Percentiles rank a stretch among this genome's conserved stretches.
Evolutionary conservation across 2,888 invertebrate genomes (phyloP).

Genomic region (Orgyia antiqua): DNA sequence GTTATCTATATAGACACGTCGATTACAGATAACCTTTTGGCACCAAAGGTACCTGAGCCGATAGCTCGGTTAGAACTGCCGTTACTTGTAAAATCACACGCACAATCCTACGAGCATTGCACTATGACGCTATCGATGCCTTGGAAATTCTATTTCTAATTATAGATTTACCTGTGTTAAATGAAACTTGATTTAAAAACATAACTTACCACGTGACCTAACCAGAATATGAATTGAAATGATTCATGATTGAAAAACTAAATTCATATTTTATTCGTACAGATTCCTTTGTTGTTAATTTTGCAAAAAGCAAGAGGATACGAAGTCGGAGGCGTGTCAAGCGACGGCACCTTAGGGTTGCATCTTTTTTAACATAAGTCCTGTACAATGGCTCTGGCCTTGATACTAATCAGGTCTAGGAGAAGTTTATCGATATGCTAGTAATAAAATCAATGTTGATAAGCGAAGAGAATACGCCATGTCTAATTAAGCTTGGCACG

Average conservation of each 20-base stretch:
- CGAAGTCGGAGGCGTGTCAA: constrained; percentile 63
- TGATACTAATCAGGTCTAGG: too few relatives aligned
- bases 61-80: constrained; percentile 64
- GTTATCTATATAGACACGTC: constrained; percentile 43
- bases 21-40: constrained; percentile 66
- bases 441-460: too few relatives aligned
- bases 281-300: constrained; percentile 59
- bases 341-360: constrained; percentile 42
- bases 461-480: too few relatives aligned
- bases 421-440: too few relatives aligned
- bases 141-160: constrained; percentile 29
- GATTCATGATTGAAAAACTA: constrained; percentile 26
- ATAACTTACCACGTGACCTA: too few relatives aligned
- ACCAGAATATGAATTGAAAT: too few relatives aligned
- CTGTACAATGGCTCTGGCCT: too few relatives aligned
- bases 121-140: constrained; percentile 30
- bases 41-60: constrained; percentile 49
- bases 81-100: constrained; percentile 64
- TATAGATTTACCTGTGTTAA: constrained; percentile 20
- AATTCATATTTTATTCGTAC: constrained; percentile 44
- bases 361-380: constrained; percentile 9
- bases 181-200: constrained; percentile 25
- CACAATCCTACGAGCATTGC: constrained; percentile 52
- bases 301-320: constrained; percentile 66
- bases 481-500: too few relatives aligned